Evolutionary conservation across 2,113 vertebrate species (phyloP).

Genomic region (Phrynosoma platyrhinos): DNA sequence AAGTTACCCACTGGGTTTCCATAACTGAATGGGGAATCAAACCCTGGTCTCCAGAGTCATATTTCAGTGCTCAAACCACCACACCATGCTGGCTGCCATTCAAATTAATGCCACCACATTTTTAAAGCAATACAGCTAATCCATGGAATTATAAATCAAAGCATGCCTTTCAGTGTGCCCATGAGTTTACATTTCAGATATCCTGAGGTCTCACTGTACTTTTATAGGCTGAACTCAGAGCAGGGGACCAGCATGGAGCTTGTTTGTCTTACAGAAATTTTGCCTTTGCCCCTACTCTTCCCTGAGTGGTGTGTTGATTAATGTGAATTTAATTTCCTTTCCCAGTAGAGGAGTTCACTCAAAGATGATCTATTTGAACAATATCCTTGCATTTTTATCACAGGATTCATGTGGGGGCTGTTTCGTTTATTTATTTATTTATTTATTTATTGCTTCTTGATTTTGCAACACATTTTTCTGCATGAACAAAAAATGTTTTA

Average conservation of each 20-base stretch:
- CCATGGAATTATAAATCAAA: not conserved
- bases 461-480: not conserved
- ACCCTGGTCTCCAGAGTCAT: too few relatives aligned
- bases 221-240: conserved; percentile 7
- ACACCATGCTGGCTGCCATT: too few relatives aligned
- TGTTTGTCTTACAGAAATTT: not conserved
- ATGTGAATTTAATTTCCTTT: conserved; percentile 49
- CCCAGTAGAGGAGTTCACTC: conserved; percentile 34
- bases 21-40: too few relatives aligned
- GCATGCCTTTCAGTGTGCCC: not conserved
- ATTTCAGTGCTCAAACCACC: too few relatives aligned
- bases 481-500: too few relatives aligned
- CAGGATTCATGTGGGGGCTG: not conserved
- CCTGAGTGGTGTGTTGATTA: not conserved
- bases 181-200: conserved; percentile 2
- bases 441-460: not conserved
- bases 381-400: conserved; percentile 50
- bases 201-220: conserved; percentile 2
- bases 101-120: too few relatives aligned
- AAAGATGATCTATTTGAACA: conserved; percentile 33
- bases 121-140: not conserved
- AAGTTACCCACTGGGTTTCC: too few relatives aligned
- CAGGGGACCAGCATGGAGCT: not conserved
- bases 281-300: not conserved
- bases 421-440: not conserved